phyloP scores from a whole-genome alignment of 2,888 invertebrate species.

The Ctenicera cuprea region DNA sequence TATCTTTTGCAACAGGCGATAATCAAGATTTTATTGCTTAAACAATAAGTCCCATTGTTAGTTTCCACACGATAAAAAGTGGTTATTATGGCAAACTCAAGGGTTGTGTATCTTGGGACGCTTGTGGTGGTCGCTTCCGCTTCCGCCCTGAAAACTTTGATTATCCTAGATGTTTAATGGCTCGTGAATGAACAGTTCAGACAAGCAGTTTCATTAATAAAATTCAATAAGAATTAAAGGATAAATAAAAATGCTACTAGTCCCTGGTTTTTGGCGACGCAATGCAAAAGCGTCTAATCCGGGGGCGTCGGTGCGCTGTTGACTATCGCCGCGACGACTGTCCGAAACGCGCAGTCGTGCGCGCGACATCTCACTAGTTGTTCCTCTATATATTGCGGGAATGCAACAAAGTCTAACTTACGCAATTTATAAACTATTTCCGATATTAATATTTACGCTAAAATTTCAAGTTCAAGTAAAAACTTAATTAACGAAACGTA shows the following conservation, averaged over 20 bases:
- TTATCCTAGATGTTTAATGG: constrained; percentile 15
- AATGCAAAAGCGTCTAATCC: constrained; percentile 44
- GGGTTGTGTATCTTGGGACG: constrained; percentile 1
- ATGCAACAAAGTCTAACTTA: constrained; percentile 41
- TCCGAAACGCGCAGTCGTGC: constrained; percentile 46
- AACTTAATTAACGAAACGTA: background rate
- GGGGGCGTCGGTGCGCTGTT: constrained; percentile 52
- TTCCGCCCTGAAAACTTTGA: background rate
- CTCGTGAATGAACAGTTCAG: constrained; percentile 7
- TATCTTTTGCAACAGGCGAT: no score
- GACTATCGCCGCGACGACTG: constrained; percentile 51
- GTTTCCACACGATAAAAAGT: background rate
- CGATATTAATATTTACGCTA: background rate
- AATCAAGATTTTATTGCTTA: no score
- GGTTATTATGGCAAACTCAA: background rate
- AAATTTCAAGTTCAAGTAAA: background rate
- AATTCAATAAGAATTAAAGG: constrained; percentile 22
- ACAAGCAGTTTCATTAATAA: constrained; percentile 10
- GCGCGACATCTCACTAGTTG: constrained; percentile 45
- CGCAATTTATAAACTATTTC: constrained; percentile 39
- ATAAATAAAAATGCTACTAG: constrained; percentile 27
- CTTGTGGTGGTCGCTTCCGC: constrained; percentile 3
- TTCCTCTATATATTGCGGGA: constrained; percentile 37
- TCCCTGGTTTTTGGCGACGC: constrained; percentile 40
- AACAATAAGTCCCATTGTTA: no score